phyloP scores from a whole-genome alignment of 2,888 invertebrate species.

The Eupeodes luniger region DNA sequence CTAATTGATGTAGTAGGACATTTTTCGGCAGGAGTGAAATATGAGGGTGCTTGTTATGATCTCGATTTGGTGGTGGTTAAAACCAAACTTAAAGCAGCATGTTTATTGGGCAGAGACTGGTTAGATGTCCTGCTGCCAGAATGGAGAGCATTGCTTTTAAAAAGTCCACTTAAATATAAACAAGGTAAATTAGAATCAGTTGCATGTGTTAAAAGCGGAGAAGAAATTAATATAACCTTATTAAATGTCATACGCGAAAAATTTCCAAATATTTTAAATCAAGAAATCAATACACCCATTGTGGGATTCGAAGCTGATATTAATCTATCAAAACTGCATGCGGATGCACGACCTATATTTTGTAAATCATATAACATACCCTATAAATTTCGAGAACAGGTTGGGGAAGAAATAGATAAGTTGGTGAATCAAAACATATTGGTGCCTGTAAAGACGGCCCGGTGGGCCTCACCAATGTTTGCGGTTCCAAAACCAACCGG shows the following conservation, averaged over 20 bases:
- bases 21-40: too few relatives aligned
- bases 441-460: slow-evolving; percentile 33
- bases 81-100: too few relatives aligned
- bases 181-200: background rate
- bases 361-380: slow-evolving; percentile 65
- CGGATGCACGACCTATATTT: slow-evolving; percentile 40
- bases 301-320: slow-evolving; percentile 42
- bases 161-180: background rate
- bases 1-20: background rate
- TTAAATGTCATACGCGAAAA: background rate
- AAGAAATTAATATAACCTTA: slow-evolving; percentile 17
- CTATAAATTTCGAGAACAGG: slow-evolving; percentile 51
- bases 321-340: slow-evolving; percentile 26
- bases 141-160: background rate
- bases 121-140: background rate
- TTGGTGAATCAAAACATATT: slow-evolving; percentile 59
- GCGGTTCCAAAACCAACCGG: slow-evolving; percentile 62
- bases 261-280: slow-evolving; percentile 11
- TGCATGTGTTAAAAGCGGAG: background rate
- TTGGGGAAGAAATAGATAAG: slow-evolving; percentile 49
- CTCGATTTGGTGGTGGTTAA: too few relatives aligned
- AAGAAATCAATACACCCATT: slow-evolving; percentile 36
- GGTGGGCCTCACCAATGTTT: slow-evolving; percentile 73
- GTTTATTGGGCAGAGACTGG: slow-evolving; percentile 2
- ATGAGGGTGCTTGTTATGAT: too few relatives aligned